Evolutionary conservation across 1,140 invertebrate genomes (phyloP).

Genomic region (Papilio machaon): DNA sequence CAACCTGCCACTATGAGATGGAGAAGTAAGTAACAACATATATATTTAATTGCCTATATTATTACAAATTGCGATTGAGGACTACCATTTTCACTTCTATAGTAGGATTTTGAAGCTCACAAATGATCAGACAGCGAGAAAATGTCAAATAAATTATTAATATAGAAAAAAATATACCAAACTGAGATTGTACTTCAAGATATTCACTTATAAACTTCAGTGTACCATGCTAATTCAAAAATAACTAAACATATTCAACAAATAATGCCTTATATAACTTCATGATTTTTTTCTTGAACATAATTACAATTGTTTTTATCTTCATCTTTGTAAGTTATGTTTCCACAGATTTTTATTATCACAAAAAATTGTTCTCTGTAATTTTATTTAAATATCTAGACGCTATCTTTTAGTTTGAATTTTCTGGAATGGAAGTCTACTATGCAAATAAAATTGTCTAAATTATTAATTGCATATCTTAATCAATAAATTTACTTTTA

Average conservation of each 20-base stretch:
- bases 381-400: no score
- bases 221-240: neutral
- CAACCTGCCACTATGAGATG: conserved; percentile 95
- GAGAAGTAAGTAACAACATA: conserved; percentile 88
- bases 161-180: neutral
- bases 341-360: no score
- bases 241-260: neutral
- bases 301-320: neutral
- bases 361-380: no score
- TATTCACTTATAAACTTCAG: neutral
- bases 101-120: no score
- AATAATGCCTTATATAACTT: neutral
- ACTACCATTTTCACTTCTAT: no score
- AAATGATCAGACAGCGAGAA: neutral
- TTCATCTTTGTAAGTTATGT: neutral
- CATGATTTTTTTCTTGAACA: neutral
- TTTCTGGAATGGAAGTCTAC: no score
- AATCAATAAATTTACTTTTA: no score
- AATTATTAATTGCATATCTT: no score
- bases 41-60: neutral
- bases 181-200: neutral
- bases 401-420: no score
- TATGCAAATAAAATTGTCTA: no score
- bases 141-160: neutral
- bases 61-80: no score